phyloP scores from a whole-genome alignment of 1,140 invertebrate genomes.

The Listronotus oregonensis region DNA sequence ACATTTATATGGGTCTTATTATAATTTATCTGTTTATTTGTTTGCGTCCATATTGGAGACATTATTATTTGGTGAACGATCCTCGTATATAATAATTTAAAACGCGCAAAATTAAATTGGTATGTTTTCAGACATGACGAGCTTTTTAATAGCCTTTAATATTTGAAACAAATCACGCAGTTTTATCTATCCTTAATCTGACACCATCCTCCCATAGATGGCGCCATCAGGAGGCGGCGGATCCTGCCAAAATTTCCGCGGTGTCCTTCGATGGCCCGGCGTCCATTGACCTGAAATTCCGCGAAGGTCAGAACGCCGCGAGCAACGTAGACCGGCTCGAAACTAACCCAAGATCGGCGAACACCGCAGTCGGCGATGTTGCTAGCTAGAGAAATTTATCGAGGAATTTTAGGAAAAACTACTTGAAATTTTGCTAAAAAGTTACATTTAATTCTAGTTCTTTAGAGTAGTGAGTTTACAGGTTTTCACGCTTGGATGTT shows the following conservation, averaged over 20 bases:
- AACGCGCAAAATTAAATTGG: too few relatives aligned
- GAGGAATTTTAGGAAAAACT: not conserved
- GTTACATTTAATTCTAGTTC: too few relatives aligned
- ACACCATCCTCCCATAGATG: constrained; percentile 1
- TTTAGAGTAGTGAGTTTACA: too few relatives aligned
- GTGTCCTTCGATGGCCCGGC: constrained; percentile 14
- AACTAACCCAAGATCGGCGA: not conserved
- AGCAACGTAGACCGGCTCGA: constrained; percentile 15
- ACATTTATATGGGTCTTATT: too few relatives aligned
- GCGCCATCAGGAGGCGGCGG: not conserved
- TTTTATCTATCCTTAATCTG: not conserved
- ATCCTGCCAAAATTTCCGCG: constrained; percentile 11
- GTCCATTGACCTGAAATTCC: constrained; percentile 21
- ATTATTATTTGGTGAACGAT: too few relatives aligned
- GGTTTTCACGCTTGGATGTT: too few relatives aligned
- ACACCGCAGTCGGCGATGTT: not conserved
- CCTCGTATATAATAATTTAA: too few relatives aligned
- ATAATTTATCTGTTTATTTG: too few relatives aligned
- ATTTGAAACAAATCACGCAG: not conserved
- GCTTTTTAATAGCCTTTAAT: too few relatives aligned
- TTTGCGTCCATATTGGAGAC: too few relatives aligned
- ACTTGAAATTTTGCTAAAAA: too few relatives aligned
- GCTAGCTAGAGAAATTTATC: not conserved
- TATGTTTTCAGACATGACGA: too few relatives aligned
- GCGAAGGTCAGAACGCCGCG: constrained; percentile 16